A percentile compares a stretch with the other conserved stretches of the same genome.
These are phyloP conservation scores for Lepidocolaptes lacrymiger DNA, from an alignment of 2,797 vertebrate species.

Conservation along the genomic window DNA sequence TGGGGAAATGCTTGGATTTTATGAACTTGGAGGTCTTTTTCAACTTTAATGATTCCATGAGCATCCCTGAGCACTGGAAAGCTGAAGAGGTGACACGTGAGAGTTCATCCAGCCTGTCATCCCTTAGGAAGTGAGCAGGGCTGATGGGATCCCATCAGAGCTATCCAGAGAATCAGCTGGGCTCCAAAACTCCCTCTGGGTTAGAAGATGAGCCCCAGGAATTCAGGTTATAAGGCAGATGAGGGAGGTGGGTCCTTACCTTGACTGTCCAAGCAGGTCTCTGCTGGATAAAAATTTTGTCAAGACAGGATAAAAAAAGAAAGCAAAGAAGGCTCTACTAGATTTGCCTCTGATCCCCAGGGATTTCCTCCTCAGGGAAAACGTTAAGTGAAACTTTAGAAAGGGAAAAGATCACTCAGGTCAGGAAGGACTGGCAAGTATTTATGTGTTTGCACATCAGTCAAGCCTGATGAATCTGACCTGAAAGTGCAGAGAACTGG, in stretches of 20 bases:
- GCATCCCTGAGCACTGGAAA: background rate
- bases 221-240: background rate
- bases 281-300: background rate
- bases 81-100: background rate
- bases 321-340: background rate
- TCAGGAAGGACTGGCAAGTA: background rate
- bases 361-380: background rate
- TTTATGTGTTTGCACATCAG: background rate
- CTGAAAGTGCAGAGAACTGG: background rate
- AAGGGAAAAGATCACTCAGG: background rate
- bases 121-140: background rate
- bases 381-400: background rate
- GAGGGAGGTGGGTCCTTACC: background rate
- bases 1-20: background rate
- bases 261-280: background rate
- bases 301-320: background rate
- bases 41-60: fast-evolving
- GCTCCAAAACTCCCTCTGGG: background rate
- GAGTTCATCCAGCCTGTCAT: background rate
- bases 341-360: background rate
- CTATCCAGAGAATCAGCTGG: background rate
- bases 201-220: background rate
- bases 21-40: background rate
- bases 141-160: background rate
- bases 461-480: background rate